Conservation (phyloP, 53 echinoderm and acorn worm species). For the Patiria pectinifera region DNA sequence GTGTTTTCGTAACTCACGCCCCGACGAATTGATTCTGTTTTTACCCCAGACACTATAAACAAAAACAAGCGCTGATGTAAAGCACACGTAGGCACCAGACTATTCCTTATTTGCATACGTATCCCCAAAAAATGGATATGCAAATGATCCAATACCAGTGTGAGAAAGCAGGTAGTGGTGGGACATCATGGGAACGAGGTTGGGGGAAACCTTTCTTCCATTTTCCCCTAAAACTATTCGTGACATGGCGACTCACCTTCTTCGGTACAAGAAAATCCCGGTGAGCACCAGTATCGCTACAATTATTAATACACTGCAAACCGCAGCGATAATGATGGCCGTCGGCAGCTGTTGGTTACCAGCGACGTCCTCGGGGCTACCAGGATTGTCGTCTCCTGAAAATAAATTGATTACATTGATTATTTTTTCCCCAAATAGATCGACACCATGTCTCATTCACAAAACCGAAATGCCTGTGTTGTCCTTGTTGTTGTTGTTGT, state of each 20-base stretch:
- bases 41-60: too few species aligned
- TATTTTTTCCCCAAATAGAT: too few species aligned
- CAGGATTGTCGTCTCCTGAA: background rate
- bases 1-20: too few species aligned
- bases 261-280: background rate
- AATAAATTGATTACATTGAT: background rate
- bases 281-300: background rate
- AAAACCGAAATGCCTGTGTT: too few species aligned
- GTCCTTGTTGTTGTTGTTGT: too few species aligned
- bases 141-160: background rate
- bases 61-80: too few species aligned
- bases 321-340: background rate
- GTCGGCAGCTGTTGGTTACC: conserved; percentile 1
- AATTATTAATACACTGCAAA: background rate
- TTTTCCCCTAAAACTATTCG: background rate
- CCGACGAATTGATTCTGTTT: too few species aligned
- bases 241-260: background rate
- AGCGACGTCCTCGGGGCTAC: background rate
- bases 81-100: too few species aligned
- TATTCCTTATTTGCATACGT: too few species aligned
- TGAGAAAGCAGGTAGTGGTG: background rate
- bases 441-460: too few species aligned
- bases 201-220: background rate
- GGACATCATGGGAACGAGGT: too few species aligned
- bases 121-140: too few species aligned